Base-by-base conservation (phyloP, 2,888 invertebrate genomes). In the Scrobipalpa costella region DNA sequence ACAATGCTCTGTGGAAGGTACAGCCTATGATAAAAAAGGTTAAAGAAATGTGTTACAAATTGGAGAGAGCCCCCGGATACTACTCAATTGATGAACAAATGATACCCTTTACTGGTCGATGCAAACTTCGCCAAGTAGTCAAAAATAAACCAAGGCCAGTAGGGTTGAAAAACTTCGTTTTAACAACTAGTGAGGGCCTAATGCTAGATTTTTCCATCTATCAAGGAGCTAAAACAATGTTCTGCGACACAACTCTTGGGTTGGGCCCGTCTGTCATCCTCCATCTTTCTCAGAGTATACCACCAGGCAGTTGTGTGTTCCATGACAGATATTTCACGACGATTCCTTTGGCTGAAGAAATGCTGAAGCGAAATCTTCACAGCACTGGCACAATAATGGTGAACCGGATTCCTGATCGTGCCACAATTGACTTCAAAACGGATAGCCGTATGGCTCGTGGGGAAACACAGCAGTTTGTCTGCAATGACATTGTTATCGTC, bases 161-260 rank as follows among this genome's bases (percentile, higher is more conserved):
- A 49, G 70, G 69, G 6, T 63, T 71, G 3, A 73, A 71, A 63
- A 66, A 63, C 47, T 71, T 68, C 58, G 70, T 71, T 0, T 5
- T 63, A 1, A 66, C 69, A 11, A 71, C 72, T 8, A 40, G 62
- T 52, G 67, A 69, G 7, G 71, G 71, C 15, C 65, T 70, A 8
- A 71, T 71, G 71, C 34, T 71, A 8, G 71, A 71, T 62, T 71
- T 72, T 64, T 68, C 68, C 17, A 64, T 19, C n/a, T 73, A 73
- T 49, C 21, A 50, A 36, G 57, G 57, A 7, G 57, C 36, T n/a
- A 57, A 49, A 61, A 61, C 61, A 11, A 52, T 38, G 52, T 50
- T 50, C 15, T 1, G 49, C 1, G 69, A 72, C 34, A 63, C 63
- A 62, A 34, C 52, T 62, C 62, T 72, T 6, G 70, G 71, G 17